Conservation (phyloP, 2,797 vertebrate genomes). For the Eupleurogrammus muticus region DNA sequence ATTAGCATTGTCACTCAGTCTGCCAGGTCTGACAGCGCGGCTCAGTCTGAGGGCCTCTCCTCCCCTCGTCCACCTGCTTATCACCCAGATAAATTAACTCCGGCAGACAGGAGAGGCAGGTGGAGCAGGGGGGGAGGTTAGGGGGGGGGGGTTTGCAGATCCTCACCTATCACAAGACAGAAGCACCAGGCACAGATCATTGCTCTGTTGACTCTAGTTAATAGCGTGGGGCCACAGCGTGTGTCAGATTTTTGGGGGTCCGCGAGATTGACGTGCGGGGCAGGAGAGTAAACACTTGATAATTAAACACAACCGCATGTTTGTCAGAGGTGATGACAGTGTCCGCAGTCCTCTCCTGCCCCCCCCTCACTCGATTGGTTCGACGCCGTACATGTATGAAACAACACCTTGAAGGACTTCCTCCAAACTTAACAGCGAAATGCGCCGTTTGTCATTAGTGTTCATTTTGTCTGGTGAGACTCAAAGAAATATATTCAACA, state of each 20-base stretch:
- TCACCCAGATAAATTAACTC: conserved; percentile 87
- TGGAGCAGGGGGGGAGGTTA: conserved; percentile 60
- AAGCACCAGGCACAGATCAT: conserved; percentile 86
- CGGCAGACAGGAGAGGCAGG: conserved; percentile 83
- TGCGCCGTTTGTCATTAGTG: neutral
- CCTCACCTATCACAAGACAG: conserved; percentile 82
- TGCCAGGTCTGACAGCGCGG: conserved; percentile 86
- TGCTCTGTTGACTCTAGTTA: conserved; percentile 85
- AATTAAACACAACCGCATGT: conserved; percentile 79
- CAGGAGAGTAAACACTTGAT: conserved; percentile 80
- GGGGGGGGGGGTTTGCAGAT: conserved; percentile 70
- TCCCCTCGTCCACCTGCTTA: conserved; percentile 85
- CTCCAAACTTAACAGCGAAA: conserved; percentile 3
- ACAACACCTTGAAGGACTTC: conserved; percentile 31
- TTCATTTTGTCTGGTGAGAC: too few species aligned
- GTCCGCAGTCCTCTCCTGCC: conserved; percentile 40
- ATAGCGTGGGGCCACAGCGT: conserved; percentile 80
- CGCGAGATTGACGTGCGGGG: conserved; percentile 74
- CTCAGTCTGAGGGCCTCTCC: conserved; percentile 83
- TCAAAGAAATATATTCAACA: too few species aligned
- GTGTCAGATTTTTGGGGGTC: conserved; percentile 78
- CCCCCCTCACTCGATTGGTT: conserved; percentile 40
- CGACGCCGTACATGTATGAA: conserved; percentile 37
- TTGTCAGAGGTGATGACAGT: conserved; percentile 75
- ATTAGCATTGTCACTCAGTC: conserved; percentile 92